Evolutionary conservation across 2,888 invertebrate species (phyloP), one percentile per base, ranked within the genome.

Genomic region (Chalcosyrphus nemorum): DNA sequence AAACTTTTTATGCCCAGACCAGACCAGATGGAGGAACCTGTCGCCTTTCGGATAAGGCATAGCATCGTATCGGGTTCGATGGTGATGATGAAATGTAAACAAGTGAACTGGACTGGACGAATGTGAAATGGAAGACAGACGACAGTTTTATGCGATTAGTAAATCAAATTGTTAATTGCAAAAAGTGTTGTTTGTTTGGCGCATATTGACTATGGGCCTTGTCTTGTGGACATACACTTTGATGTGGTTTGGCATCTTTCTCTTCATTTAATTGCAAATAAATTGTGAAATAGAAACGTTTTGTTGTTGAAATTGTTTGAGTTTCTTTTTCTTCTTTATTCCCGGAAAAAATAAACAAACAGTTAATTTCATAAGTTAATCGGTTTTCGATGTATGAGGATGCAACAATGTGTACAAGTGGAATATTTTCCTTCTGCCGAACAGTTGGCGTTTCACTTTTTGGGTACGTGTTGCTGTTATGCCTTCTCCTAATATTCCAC

Each of bases 111-210:
- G 38, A 65, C 61, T 63, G 11, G 9, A 9, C 6, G 6, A 7
- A 7, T 5, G 7, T 68, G n/a, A 78, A 68, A 68, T 57, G 78
- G 72, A 61, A 78, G 72, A 71, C 50, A 87, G 86, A 86, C 89
- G 88, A 88, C 88, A 87, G 86, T 89, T 88, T 88, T 77, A 88
- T 86, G 87, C 85, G 87, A 89, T 82, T 90, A 87, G 89, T 89
- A 89, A 89, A 89, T 89, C 88, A 89, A 89, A 88, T 86, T 82
- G 87, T 88, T 89, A 89, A 89, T 89, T 89, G 87, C 72, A 32
- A 50, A 32, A 43, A 47, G 63, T 45, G 61, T 56, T 56, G 65
- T 65, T 82, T 57, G 32, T 21, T 56, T 56, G 38, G 41, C 52
- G 5, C n/a, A n/a, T 41, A 13, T 27, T 29, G 41, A 24, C 43